Percentiles rank a stretch among this genome's conserved stretches.
Evolutionary conservation across 2,113 vertebrate genomes (phyloP).

Genomic region (Gavialis gangeticus): DNA sequence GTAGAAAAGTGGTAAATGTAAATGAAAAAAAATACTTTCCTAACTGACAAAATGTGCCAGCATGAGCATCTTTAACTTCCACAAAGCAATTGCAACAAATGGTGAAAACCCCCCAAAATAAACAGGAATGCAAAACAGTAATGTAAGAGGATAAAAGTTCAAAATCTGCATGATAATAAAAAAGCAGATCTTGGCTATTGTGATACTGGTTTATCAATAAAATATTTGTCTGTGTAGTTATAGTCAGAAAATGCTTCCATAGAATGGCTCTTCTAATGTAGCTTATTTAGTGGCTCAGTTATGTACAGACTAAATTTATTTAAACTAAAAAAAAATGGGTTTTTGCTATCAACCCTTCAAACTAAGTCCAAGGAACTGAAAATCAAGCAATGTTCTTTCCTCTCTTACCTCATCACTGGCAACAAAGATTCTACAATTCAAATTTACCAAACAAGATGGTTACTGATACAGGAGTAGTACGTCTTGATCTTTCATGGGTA

Average conservation of each 20-base stretch:
- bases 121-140: not conserved
- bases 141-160: not conserved
- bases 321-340: not conserved
- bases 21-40: not conserved
- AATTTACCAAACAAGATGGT: not conserved
- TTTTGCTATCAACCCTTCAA: not conserved
- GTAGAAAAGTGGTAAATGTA: not conserved
- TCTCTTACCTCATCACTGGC: not conserved
- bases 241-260: not conserved
- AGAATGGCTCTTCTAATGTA: not conserved
- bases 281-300: not conserved
- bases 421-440: not conserved
- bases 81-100: not conserved
- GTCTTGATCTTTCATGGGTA: not conserved
- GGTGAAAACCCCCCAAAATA: not conserved
- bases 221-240: not conserved
- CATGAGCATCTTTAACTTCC: not conserved
- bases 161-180: not conserved
- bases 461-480: not conserved
- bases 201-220: not conserved
- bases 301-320: not conserved
- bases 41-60: not conserved
- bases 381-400: not conserved
- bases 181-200: not conserved
- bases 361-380: not conserved